Percentiles rank a stretch among this genome's conserved stretches.
Conservation (phyloP, 2,113 vertebrate genomes). For the Cichladusa arquata region DNA sequence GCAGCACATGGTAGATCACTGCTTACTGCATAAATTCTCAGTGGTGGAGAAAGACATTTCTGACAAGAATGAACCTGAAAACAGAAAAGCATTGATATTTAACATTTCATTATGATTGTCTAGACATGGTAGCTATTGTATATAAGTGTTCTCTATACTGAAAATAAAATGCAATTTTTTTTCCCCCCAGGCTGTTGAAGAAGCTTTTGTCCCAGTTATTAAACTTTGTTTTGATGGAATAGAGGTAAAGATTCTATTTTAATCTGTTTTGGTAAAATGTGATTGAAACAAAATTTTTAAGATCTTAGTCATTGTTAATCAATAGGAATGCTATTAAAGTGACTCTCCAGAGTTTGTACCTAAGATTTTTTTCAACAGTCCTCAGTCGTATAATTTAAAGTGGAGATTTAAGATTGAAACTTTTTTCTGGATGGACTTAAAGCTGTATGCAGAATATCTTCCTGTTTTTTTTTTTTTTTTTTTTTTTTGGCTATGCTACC, state of each 20-base stretch:
- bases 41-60: background rate
- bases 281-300: background rate
- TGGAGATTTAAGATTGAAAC: background rate
- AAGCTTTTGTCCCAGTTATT: constrained; percentile 90
- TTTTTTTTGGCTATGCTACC: background rate
- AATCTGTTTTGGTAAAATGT: background rate
- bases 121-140: background rate
- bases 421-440: background rate
- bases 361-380: background rate
- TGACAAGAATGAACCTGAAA: background rate
- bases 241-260: constrained; percentile 76
- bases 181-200: constrained; percentile 82
- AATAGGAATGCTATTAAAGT: background rate
- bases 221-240: constrained; percentile 89
- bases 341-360: background rate
- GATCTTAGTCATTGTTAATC: background rate
- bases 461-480: background rate
- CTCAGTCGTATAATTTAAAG: background rate
- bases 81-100: background rate
- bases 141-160: background rate
- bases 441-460: background rate
- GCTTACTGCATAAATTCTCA: background rate
- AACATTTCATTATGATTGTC: background rate
- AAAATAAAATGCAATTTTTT: constrained; percentile 1
- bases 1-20: background rate